phyloP scores from a whole-genome alignment of 2,797 vertebrate species.

The Pipistrellus pygmaeus region DNA sequence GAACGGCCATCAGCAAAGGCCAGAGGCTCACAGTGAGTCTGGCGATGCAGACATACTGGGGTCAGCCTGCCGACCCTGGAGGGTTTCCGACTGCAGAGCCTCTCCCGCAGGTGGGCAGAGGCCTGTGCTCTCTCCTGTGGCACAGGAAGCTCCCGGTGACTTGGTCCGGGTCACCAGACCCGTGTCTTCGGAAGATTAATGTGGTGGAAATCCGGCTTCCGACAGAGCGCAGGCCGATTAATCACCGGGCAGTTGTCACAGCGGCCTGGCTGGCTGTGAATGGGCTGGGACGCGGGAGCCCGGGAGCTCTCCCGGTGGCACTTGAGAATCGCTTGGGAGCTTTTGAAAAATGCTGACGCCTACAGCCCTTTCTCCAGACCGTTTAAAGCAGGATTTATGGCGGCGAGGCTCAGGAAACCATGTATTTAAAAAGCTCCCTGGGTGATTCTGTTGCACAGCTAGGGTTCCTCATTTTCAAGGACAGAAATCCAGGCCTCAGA shows the following conservation, averaged over 20 bases:
- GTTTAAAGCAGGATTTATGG: slow-evolving; percentile 34
- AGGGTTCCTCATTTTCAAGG: not conserved
- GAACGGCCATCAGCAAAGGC: not conserved
- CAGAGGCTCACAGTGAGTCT: not conserved
- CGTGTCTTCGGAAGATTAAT: not conserved
- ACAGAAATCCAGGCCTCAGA: slow-evolving; percentile 21
- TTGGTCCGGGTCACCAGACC: not conserved
- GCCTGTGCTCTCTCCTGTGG: not conserved
- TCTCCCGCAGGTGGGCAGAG: not conserved
- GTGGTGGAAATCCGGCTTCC: not conserved
- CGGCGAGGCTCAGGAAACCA: not conserved
- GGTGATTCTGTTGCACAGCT: not conserved
- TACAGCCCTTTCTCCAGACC: not conserved
- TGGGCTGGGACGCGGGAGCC: not conserved
- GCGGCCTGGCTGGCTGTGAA: not conserved
- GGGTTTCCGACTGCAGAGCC: not conserved
- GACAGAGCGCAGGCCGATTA: not conserved
- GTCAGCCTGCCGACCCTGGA: not conserved
- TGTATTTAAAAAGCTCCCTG: slow-evolving; percentile 12
- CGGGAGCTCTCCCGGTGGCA: not conserved
- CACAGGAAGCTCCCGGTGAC: not conserved
- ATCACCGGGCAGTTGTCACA: not conserved
- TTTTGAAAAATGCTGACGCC: not conserved
- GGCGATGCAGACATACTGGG: not conserved
- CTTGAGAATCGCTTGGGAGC: slow-evolving; percentile 35